Base-by-base conservation (phyloP, 2,797 vertebrate species). In the Bradypus variegatus region DNA sequence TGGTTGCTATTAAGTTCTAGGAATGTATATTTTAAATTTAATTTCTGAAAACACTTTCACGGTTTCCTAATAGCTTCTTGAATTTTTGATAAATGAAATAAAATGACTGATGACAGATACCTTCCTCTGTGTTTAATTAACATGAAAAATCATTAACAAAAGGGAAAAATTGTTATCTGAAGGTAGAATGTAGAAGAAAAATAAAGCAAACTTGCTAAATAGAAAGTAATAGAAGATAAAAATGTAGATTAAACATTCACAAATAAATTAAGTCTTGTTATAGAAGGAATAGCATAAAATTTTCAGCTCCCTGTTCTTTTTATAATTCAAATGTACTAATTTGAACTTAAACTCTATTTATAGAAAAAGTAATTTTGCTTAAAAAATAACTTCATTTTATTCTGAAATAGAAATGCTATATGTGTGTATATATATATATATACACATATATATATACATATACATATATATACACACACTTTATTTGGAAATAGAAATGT, bases 241-340 rank as follows among this genome's bases (percentile, higher is more conserved):
- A 91, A 72, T n/a, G 36, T 45, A 94, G 84, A 95, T 96, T 96
- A 94, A 96, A 93, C 53, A 29, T 77, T 94, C 11, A 91, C 95
- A 83, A 96, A 96, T 95, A 96, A 95, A 93, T 96, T 95, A 96
- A 96, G 83, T 33, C 36, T 96, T 95, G 89, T 93, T 93, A 86
- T 91, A 86, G 75, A 75, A 76, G 93, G 87, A 94, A 90, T 86
- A 85, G 88, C 94, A 62, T 89, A 95, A 96, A 96, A 92, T 18
- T 73, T 91, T 86, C 85, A 93, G 64, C 38, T 81, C 65, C 12
- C 13, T 86, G 0, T 79, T 67, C 69, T 76, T 89, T 93, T 96
- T 95, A 86, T 75, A 91, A 80, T 76, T 93, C 87, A 88, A 90
- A 67, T 93, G 41, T 88, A 88, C 75, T 76, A 94, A 95, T 95